phyloP scores from a whole-genome alignment of 1,140 invertebrate species.

The Cyrtorhinus lividipennis region DNA sequence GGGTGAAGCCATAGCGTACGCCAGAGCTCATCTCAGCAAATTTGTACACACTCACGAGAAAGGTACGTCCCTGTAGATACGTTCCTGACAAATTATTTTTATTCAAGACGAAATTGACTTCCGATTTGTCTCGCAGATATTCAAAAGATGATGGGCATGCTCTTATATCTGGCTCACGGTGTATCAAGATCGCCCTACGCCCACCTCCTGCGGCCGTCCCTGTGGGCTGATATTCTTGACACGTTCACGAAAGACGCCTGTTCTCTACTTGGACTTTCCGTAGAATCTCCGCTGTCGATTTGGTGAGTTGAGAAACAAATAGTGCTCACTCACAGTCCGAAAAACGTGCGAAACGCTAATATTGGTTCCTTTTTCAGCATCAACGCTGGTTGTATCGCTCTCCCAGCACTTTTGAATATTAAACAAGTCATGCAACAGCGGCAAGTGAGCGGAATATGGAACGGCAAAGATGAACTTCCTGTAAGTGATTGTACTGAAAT shows the following conservation, averaged over 20 bases:
- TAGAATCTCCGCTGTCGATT: conserved; percentile 65
- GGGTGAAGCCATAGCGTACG: conserved; percentile 70
- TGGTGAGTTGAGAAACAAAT: conserved; percentile 34
- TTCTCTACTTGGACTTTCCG: conserved; percentile 71
- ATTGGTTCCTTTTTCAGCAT: conserved; percentile 57
- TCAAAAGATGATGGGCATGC: conserved; percentile 74
- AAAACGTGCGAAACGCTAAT: too few relatives aligned
- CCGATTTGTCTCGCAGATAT: conserved; percentile 50
- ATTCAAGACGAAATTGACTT: too few relatives aligned
- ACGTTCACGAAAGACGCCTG: conserved; percentile 88
- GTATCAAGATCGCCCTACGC: conserved; percentile 68
- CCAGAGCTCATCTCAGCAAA: conserved; percentile 65
- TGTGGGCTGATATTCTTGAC: conserved; percentile 78
- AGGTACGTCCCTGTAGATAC: too few relatives aligned
- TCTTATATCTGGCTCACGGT: conserved; percentile 66
- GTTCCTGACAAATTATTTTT: too few relatives aligned
- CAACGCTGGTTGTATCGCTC: conserved; percentile 79
- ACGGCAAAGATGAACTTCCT: conserved; percentile 87
- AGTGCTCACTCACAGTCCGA: conserved; percentile 12
- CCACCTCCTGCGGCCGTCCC: conserved; percentile 56
- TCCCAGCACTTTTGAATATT: conserved; percentile 86
- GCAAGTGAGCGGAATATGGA: conserved; percentile 89
- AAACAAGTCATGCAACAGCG: conserved; percentile 92
- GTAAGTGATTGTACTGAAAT: too few relatives aligned
- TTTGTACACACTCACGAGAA: conserved; percentile 69